Evolutionary conservation across 2,797 vertebrate species (phyloP).

Genomic region (Lutjanus campechanus): DNA sequence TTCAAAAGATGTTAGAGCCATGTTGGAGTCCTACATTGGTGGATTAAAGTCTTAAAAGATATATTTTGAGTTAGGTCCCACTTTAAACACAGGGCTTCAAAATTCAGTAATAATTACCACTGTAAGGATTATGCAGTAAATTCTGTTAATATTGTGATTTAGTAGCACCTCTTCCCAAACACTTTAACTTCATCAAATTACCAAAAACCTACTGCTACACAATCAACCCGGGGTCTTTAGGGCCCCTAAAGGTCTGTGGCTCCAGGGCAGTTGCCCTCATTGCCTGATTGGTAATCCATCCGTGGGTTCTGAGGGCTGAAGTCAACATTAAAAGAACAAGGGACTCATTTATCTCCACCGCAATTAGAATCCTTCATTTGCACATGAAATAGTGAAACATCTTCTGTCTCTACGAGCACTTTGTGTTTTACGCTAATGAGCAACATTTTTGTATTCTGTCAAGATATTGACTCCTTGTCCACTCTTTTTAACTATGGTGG

Average conservation of each 20-base stretch:
- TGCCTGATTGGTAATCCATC: neutral
- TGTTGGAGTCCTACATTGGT: no score
- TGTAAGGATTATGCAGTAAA: neutral
- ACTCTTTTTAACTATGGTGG: constrained; percentile 27
- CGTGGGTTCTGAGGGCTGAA: neutral
- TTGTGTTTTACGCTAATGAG: constrained; percentile 45
- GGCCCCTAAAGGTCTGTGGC: neutral
- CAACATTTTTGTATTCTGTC: constrained; percentile 43
- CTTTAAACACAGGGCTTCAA: neutral
- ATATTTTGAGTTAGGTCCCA: neutral
- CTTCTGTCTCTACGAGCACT: constrained; percentile 8
- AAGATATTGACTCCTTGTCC: constrained; percentile 31
- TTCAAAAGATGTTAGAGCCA: no score
- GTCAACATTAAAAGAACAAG: constrained; percentile 11
- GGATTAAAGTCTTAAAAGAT: no score
- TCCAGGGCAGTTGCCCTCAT: neutral
- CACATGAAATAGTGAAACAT: constrained; percentile 29
- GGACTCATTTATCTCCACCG: constrained; percentile 20
- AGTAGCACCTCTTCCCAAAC: neutral
- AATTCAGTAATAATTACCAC: neutral
- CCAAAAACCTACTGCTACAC: neutral
- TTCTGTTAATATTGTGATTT: neutral
- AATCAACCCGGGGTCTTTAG: neutral
- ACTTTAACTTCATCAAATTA: neutral
- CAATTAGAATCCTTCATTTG: constrained; percentile 43